Percentiles rank a stretch among this genome's conserved stretches.
phyloP scores from a whole-genome alignment of 2,888 invertebrate species.

The Diarsia brunnea region DNA sequence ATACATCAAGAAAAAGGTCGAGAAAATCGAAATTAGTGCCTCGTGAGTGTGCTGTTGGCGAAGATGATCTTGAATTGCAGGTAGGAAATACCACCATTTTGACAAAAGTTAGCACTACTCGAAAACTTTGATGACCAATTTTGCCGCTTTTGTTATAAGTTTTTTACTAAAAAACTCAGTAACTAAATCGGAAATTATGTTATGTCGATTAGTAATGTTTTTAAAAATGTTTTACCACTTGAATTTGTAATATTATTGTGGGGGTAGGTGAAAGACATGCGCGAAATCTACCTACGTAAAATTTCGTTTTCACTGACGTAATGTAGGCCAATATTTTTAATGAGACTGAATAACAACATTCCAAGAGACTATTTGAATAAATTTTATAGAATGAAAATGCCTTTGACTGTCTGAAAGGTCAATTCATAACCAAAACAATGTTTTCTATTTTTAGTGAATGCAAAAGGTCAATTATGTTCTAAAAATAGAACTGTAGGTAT shows the following conservation, averaged over 20 bases:
- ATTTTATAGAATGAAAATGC: neutral
- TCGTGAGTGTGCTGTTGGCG: conserved; percentile 61
- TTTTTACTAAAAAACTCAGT: neutral
- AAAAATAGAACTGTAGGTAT: neutral
- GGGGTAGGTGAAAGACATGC: conserved; percentile 48
- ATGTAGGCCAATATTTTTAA: neutral
- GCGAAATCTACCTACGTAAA: conserved; percentile 33
- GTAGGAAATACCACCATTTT: conserved; percentile 64
- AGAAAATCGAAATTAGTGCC: conserved; percentile 74
- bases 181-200: neutral
- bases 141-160: neutral
- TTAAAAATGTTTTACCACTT: neutral
- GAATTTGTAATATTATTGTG: conserved; percentile 28
- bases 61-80: conserved; percentile 52
- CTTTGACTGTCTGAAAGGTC: neutral
- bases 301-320: conserved; percentile 14
- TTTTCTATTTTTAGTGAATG: neutral
- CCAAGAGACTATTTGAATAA: neutral
- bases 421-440: neutral
- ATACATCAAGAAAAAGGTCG: conserved; percentile 61
- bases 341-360: neutral
- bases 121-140: conserved; percentile 14
- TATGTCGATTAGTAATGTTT: neutral
- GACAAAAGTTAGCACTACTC: conserved; percentile 44
- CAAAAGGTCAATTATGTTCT: neutral